Evolutionary conservation across 2,797 vertebrate species (phyloP).

Genomic region (Crenuchus spilurus): DNA sequence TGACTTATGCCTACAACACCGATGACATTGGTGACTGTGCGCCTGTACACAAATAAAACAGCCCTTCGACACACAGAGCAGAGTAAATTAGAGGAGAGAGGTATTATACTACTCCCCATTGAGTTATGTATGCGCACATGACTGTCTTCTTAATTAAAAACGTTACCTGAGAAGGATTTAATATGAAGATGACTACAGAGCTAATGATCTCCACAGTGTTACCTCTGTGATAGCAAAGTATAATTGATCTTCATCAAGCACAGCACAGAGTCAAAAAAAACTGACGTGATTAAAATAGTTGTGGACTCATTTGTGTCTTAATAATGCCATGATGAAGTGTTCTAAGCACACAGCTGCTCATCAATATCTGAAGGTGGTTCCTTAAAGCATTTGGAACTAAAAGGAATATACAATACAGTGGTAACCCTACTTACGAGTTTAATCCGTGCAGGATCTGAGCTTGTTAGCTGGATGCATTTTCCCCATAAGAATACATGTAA

Average conservation of each 20-base stretch:
- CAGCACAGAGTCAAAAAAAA: conserved; percentile 26
- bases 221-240: conserved; percentile 36
- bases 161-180: conserved; percentile 32
- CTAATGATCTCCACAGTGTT: conserved; percentile 38
- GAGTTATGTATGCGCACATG: conserved; percentile 37
- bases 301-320: conserved; percentile 23
- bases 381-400: not conserved
- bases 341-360: conserved; percentile 2
- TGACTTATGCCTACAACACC: conserved; percentile 56
- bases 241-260: conserved; percentile 47
- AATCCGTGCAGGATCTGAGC: not conserved
- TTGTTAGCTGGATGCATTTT: not conserved
- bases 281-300: conserved; percentile 37
- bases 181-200: conserved; percentile 32
- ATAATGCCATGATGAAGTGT: conserved; percentile 18
- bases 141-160: conserved; percentile 44
- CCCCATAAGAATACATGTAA: no score
- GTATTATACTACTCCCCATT: conserved; percentile 27
- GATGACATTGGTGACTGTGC: conserved; percentile 56
- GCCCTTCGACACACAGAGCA: conserved; percentile 28
- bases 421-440: not conserved
- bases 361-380: conserved; percentile 19
- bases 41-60: conserved; percentile 48
- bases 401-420: not conserved
- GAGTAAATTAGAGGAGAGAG: conserved; percentile 34